Percentiles rank a stretch among this genome's conserved stretches.
These are phyloP conservation scores for Acanthoscelides obtectus DNA, from an alignment of 2,888 invertebrate genomes.

Conservation along the genomic window DNA sequence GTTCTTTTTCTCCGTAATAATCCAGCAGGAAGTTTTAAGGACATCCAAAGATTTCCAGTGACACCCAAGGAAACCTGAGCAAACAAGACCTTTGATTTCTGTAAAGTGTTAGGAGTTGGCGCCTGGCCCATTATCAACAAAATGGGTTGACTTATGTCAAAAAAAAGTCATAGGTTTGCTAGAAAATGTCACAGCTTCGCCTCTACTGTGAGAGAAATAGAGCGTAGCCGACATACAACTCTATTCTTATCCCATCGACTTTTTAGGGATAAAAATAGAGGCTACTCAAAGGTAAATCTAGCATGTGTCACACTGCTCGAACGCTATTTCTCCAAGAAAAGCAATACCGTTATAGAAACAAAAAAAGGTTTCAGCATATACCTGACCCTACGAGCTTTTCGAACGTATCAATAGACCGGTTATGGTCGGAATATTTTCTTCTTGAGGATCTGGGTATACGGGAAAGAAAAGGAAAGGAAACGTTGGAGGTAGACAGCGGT, in stretches of 20 bases:
- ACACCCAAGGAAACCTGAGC: too few species aligned
- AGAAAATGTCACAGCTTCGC: not conserved
- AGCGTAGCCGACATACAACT: not conserved
- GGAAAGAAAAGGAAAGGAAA: not conserved
- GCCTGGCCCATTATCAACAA: too few species aligned
- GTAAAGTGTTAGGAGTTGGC: too few species aligned
- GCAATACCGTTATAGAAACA: not conserved
- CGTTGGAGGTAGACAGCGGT: not conserved
- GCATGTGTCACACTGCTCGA: not conserved
- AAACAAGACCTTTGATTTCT: too few species aligned
- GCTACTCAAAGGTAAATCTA: not conserved
- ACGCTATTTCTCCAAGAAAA: not conserved
- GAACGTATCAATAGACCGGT: not conserved
- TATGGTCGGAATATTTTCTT: not conserved
- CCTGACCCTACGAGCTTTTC: not conserved
- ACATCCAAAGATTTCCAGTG: too few species aligned
- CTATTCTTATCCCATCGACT: not conserved
- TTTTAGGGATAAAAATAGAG: not conserved
- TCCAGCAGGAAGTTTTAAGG: too few species aligned
- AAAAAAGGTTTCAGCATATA: not conserved
- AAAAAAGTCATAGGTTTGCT: too few species aligned
- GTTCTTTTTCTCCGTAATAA: too few species aligned
- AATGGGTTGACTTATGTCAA: too few species aligned
- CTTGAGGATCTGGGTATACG: not conserved
- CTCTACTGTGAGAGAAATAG: not conserved